phyloP scores from a whole-genome alignment of 1,140 invertebrate genomes.

The Fopius arisanus region DNA sequence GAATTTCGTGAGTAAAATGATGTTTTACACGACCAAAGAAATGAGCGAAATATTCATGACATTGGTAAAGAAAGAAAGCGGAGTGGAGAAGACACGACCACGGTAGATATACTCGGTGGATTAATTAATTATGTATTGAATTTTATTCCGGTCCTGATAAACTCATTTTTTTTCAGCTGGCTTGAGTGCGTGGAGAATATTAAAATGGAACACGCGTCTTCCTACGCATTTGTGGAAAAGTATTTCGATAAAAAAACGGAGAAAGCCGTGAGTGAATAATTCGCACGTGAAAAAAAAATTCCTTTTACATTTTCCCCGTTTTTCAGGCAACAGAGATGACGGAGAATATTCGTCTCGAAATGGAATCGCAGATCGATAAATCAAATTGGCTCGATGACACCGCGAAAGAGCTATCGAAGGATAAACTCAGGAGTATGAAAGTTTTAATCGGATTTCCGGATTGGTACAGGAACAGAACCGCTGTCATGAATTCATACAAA shows the following conservation, averaged over 20 bases:
- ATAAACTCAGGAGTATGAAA: conserved; percentile 69
- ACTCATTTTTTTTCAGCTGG: conserved; percentile 14
- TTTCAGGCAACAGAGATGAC: conserved; percentile 14
- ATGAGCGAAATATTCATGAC: conserved; percentile 14
- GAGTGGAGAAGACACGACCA: conserved; percentile 1
- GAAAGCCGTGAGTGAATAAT: not conserved
- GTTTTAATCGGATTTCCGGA: conserved; percentile 73
- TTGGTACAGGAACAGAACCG: conserved; percentile 31
- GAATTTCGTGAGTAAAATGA: conserved; percentile 22
- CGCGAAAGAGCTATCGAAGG: conserved; percentile 66
- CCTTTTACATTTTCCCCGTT: not conserved
- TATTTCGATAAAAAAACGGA: conserved; percentile 16
- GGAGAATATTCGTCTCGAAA: conserved; percentile 19
- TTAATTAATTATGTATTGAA: not conserved
- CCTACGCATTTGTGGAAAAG: conserved; percentile 16
- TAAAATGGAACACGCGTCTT: not conserved
- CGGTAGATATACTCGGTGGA: not conserved
- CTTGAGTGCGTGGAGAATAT: conserved; percentile 9
- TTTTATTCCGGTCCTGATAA: not conserved
- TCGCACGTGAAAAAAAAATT: not conserved
- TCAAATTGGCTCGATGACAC: conserved; percentile 70
- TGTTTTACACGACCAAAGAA: conserved; percentile 17
- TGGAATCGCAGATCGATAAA: conserved; percentile 22
- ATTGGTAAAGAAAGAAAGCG: conserved; percentile 1
- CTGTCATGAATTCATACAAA: conserved; percentile 29